These are phyloP conservation scores for Spisula solida DNA, from an alignment of 2,888 invertebrate genomes.

Conservation along the genomic window DNA sequence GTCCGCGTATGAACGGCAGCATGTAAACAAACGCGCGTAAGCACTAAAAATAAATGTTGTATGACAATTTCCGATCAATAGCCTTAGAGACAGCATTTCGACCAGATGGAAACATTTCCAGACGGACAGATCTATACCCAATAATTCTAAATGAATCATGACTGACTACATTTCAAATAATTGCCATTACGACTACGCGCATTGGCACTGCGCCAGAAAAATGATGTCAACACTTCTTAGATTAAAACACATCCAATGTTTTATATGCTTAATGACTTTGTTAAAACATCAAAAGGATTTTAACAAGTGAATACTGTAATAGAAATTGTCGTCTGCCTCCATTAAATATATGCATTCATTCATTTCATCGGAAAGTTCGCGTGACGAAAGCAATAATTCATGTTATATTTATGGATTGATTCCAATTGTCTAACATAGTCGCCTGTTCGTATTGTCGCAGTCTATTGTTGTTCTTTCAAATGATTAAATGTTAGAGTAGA, in stretches of 20 bases:
- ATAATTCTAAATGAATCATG: constrained; percentile 80
- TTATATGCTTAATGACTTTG: background rate
- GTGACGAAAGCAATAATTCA: constrained; percentile 11
- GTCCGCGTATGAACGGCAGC: constrained; percentile 26
- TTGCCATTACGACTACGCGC: background rate
- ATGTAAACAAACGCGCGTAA: constrained; percentile 57
- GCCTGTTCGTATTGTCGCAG: background rate
- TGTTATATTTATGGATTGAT: background rate
- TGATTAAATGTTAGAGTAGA: background rate
- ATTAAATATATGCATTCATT: background rate
- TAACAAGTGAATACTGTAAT: background rate
- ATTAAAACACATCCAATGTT: background rate
- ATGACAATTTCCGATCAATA: constrained; percentile 19
- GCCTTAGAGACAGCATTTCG: background rate
- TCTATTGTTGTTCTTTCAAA: too few relatives aligned
- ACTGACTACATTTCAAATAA: constrained; percentile 50
- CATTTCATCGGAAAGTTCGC: background rate
- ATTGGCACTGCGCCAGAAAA: background rate
- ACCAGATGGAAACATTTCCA: background rate
- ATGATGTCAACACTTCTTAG: background rate
- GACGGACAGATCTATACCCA: constrained; percentile 19
- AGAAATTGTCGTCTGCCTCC: constrained; percentile 2
- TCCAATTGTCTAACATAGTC: background rate
- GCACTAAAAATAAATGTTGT: constrained; percentile 49
- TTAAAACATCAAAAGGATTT: background rate